Percentiles rank a stretch among this genome's conserved stretches.
Evolutionary conservation across 2,113 vertebrate species (phyloP).

Genomic region (Sinocyclocheilus anshuiensis): DNA sequence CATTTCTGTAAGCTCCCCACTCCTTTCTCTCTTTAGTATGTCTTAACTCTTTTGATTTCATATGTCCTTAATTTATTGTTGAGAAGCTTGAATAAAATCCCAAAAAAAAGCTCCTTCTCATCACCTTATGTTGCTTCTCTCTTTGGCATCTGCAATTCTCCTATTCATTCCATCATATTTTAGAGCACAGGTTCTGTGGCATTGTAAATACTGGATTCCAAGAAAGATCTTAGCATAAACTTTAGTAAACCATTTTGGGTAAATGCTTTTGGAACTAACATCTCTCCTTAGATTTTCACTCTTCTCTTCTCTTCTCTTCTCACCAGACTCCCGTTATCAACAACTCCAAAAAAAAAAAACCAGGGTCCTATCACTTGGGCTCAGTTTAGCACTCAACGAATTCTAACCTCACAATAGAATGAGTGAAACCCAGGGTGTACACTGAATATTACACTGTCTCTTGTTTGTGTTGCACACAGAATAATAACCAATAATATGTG

Average conservation of each 20-base stretch:
- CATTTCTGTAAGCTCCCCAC: slow-evolving; percentile 66
- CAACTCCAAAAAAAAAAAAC: slow-evolving; percentile 88
- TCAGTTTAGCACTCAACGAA: slow-evolving; percentile 93
- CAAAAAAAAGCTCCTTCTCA: slow-evolving; percentile 47
- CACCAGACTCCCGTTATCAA: slow-evolving; percentile 91
- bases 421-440: background rate
- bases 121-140: slow-evolving; percentile 37
- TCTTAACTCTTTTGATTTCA: slow-evolving; percentile 47
- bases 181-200: background rate
- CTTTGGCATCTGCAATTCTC: background rate
- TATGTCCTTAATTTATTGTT: slow-evolving; percentile 61
- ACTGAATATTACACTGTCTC: background rate
- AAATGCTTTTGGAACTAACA: slow-evolving; percentile 23
- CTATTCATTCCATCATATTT: background rate
- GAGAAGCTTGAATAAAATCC: slow-evolving; percentile 63
- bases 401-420: slow-evolving; percentile 70
- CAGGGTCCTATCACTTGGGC: slow-evolving; percentile 90
- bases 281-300: slow-evolving; percentile 45
- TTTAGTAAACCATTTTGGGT: slow-evolving; percentile 14
- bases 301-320: slow-evolving; percentile 57
- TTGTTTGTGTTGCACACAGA: background rate
- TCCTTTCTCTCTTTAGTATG: slow-evolving; percentile 55
- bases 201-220: background rate
- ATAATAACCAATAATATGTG: background rate
- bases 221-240: background rate